Evolutionary conservation across 1,140 invertebrate genomes (phyloP).

Genomic region (Drosophila insularis): DNA sequence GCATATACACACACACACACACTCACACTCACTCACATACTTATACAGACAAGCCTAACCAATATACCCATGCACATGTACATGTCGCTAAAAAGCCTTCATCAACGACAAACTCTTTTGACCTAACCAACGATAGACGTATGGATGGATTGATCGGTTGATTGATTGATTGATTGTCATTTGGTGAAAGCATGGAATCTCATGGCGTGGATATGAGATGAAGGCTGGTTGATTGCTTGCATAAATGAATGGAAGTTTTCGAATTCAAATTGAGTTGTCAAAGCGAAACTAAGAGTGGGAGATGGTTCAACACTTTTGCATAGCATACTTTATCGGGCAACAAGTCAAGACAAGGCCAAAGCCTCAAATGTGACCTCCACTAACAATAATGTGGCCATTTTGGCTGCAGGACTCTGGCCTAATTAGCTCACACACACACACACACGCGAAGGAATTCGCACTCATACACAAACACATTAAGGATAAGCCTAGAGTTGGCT

Average conservation of each 20-base stretch:
- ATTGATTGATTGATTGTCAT: conserved; percentile 59
- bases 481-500: conserved; percentile 51
- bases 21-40: conserved; percentile 11
- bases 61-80: conserved; percentile 15
- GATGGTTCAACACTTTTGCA: conserved; percentile 17
- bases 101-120: conserved; percentile 55
- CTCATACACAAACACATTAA: conserved; percentile 31
- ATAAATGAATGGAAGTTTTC: conserved; percentile 28
- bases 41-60: conserved; percentile 3
- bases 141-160: conserved; percentile 54
- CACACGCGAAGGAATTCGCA: not conserved
- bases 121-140: conserved; percentile 47
- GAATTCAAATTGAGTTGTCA: conserved; percentile 50
- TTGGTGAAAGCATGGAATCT: not conserved
- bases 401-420: conserved; percentile 64
- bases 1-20: conserved; percentile 26
- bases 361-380: not conserved
- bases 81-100: conserved; percentile 36
- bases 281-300: not conserved
- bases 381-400: conserved; percentile 66
- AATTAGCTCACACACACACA: conserved; percentile 52
- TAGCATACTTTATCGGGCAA: conserved; percentile 7
- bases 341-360: not conserved
- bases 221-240: conserved; percentile 19
- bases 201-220: conserved; percentile 30